phyloP scores from a whole-genome alignment of 1,140 invertebrate species.

The Tetramorium alpestre region DNA sequence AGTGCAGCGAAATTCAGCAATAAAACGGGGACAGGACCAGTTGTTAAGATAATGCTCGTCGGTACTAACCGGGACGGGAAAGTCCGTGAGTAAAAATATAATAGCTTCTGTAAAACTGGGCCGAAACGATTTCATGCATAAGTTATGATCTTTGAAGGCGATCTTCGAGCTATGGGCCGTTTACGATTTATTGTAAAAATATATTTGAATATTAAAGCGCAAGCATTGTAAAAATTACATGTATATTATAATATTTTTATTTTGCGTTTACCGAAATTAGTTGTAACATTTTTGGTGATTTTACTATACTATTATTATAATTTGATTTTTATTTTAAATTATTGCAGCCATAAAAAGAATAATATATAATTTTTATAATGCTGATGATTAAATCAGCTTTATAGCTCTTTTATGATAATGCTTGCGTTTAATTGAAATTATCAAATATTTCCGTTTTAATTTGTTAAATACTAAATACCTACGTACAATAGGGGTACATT shows the following conservation, averaged over 20 bases:
- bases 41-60: constrained; percentile 66
- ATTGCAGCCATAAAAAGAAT: not conserved
- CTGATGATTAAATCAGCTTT: not conserved
- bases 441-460: not conserved
- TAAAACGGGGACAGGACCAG: constrained; percentile 41
- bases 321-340: not conserved
- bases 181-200: not conserved
- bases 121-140: not conserved
- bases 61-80: constrained; percentile 8
- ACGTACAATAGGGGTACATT: not conserved
- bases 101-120: constrained; percentile 55
- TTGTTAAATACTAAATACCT: not conserved
- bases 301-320: not conserved
- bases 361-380: constrained; percentile 1
- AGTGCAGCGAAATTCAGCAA: constrained; percentile 57
- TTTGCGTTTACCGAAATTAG: not conserved
- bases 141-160: constrained; percentile 39
- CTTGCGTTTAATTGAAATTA: not conserved
- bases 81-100: constrained; percentile 64
- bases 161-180: constrained; percentile 19
- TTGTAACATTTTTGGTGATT: not conserved
- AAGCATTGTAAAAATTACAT: no score
- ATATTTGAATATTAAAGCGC: not conserved
- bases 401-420: not conserved
- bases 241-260: no score